Base-by-base conservation (phyloP, 2,113 vertebrate species). In the Arothron firmamentum region DNA sequence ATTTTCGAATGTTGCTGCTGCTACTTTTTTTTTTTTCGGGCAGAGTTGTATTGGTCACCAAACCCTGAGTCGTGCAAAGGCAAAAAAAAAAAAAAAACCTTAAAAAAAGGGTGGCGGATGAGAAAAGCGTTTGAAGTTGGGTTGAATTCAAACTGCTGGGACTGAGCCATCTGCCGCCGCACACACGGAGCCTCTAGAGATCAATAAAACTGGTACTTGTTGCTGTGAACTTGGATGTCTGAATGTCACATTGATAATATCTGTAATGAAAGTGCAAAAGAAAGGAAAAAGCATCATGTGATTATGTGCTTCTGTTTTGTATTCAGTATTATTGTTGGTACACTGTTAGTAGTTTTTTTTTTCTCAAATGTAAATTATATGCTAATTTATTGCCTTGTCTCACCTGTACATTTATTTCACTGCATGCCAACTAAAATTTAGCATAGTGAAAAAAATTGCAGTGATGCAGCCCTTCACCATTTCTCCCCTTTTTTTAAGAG, bases 331-430 rank as follows among this genome's bases (percentile, higher is more conserved):
- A 95, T 93, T 97, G 94, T 95, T 90, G 93, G 92, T 95, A 95
- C 95, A 96, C 94, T 97, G 94, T 95, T 97, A 93, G 92, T 90
- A 90, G 91, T 90, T 92, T 92, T 87, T 91, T 38, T 59, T 93
- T 92, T 89, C 47, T 85, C 91, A 93, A 92, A 93, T 96, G 95
- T 97, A 96, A 97, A 95, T 98, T 94, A 96, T 98, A 96, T 96
- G 93, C 93, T 98, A 96, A 99, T 98, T 98, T 98, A 98, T 98
- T 98, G 92, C 92, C 81, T 90, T 92, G 92, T 93, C 93, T 94
- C 94, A 95, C 93, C 87, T 93, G 93, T 93, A 91, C 91, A 85
- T 94, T 90, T 90, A 91, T 93, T 94, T 91, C 91, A 88, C 90
- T 93, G 91, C 93, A 94, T 94, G 91, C 92, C 89, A 93, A 91